Percentiles rank a stretch among this genome's conserved stretches.
These are phyloP conservation scores for Pelvicachromis taeniatus DNA, from an alignment of 2,113 vertebrate species.

Conservation along the genomic window DNA sequence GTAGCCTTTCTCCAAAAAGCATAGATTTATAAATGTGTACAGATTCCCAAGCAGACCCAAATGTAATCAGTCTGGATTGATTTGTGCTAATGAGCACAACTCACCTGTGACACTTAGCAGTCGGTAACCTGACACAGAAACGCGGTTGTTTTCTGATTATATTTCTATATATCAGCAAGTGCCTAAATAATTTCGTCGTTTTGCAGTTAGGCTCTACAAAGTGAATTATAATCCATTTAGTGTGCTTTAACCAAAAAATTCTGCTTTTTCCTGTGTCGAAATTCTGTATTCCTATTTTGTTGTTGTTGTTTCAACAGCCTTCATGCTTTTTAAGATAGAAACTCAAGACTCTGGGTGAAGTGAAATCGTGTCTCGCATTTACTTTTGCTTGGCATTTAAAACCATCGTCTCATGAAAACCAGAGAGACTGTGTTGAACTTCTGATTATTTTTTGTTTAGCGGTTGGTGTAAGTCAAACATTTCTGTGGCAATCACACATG, in stretches of 20 bases:
- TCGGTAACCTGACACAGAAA: too few species aligned
- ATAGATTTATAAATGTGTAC: not conserved
- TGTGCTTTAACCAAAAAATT: not conserved
- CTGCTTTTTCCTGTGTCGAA: not conserved
- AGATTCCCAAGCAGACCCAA: not conserved
- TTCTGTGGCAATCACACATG: not conserved
- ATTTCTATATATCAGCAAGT: not conserved
- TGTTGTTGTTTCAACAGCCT: not conserved
- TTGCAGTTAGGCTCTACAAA: not conserved
- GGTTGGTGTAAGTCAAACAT: not conserved
- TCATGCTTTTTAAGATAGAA: not conserved
- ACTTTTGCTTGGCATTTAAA: not conserved
- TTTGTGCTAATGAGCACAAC: not conserved
- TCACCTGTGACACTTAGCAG: not conserved
- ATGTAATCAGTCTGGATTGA: not conserved
- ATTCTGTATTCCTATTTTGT: not conserved
- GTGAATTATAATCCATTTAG: not conserved
- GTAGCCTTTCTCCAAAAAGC: not conserved
- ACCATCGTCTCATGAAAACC: not conserved
- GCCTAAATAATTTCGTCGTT: not conserved
- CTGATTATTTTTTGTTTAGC: not conserved
- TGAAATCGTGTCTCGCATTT: not conserved
- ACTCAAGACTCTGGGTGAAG: not conserved
- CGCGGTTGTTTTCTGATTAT: too few species aligned
- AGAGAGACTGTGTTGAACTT: not conserved